Evolutionary conservation across 2,797 vertebrate species (phyloP), one percentile per base, ranked within the genome.

Genomic region (Mallotus villosus): DNA sequence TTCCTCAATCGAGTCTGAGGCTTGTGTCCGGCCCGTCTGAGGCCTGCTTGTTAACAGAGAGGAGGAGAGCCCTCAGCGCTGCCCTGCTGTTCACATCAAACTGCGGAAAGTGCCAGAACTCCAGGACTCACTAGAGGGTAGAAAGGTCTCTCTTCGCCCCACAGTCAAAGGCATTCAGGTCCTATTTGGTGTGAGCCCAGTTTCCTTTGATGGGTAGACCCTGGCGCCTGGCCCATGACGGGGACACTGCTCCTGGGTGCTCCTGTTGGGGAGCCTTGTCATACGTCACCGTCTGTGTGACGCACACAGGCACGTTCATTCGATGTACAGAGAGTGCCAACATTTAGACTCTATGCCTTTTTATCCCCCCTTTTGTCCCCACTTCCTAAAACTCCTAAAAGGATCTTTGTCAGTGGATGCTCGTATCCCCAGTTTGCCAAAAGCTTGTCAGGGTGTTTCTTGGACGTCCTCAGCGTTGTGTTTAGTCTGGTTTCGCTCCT

Each of bases 1-100:
- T 98, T 98, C 87, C 95, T 99, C 63, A 82, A 72, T 53, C 87
- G 94, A 86, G 96, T 98, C 79, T 92, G 85, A 88, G 22, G 58
- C 8, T n/a, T 32, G 19, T 11, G 41, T 46, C 14, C 25, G 6
- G 34, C 24, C 65, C 24, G 25, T 51, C 57, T 19, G 3, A 32
- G 34, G 14, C 63, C 58, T n/a, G 34, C 19, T 11, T 72, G 49
- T 57, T 6, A 72, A 5, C n/a, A 7, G 21, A 12, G 49, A 27
- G 5, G 37, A 3, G 55, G 63, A 70, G 41, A 25, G 19, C 63
- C 24, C 67, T 27, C 70, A 49, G 11, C 17, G 2, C 11, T 29
- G 14, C 22, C 19, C 55, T 41, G 67, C 24, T 21, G 59, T 55
- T 32, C 17, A 62, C 29, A 29, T 62, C 49, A 62, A 46, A 51